These are phyloP conservation scores for Sciurus niger DNA, from an alignment of 2,113 vertebrate genomes.

Conservation along the genomic window DNA sequence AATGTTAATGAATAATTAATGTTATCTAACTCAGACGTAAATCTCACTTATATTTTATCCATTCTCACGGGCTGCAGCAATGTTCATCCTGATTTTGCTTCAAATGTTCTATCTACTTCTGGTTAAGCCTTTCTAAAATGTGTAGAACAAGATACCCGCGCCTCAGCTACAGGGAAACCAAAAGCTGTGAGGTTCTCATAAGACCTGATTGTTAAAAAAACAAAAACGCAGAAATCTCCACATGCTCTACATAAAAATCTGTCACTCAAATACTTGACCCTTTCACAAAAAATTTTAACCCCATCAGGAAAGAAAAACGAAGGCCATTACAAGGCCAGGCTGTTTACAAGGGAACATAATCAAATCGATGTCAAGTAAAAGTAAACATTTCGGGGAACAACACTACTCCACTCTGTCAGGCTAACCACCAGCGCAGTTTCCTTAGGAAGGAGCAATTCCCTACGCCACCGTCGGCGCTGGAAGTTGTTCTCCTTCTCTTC, in stretches of 20 bases:
- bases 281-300: background rate
- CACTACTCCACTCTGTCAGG: accelerated
- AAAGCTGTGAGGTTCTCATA: background rate
- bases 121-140: background rate
- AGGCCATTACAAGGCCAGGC: background rate
- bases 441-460: background rate
- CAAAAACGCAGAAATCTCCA: background rate
- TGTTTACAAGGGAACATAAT: background rate
- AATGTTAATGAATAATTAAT: background rate
- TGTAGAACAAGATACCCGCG: background rate
- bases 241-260: background rate
- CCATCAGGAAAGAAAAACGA: background rate
- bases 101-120: background rate
- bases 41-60: background rate
- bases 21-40: background rate
- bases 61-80: background rate
- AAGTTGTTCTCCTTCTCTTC: background rate
- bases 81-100: background rate
- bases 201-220: background rate
- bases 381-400: too few species aligned
- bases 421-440: accelerated
- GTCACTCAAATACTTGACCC: background rate
- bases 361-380: background rate
- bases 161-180: background rate
- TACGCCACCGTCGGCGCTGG: accelerated